Conservation (phyloP, 1,140 invertebrate species). For the Dufourea novaeangliae region DNA sequence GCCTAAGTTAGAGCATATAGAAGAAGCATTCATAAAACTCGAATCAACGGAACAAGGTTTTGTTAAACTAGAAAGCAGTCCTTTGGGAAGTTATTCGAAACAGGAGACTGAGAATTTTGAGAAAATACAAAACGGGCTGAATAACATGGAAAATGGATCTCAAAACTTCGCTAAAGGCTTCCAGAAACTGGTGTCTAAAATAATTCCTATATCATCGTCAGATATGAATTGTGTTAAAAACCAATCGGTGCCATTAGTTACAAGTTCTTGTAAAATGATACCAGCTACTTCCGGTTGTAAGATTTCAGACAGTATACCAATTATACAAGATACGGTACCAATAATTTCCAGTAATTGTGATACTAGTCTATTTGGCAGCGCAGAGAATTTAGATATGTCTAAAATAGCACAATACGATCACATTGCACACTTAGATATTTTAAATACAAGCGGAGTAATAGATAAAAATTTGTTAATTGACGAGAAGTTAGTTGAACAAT, state of each 20-base stretch:
- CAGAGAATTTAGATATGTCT: conserved; percentile 73
- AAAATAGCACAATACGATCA: conserved; percentile 76
- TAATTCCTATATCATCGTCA: conserved; percentile 35
- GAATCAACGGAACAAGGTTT: conserved; percentile 72
- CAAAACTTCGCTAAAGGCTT: conserved; percentile 70
- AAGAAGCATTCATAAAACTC: conserved; percentile 71
- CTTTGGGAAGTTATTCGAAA: conserved; percentile 57
- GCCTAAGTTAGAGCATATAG: conserved; percentile 54
- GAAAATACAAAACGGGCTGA: conserved; percentile 61
- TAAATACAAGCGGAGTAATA: conserved; percentile 74
- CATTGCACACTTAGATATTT: conserved; percentile 75
- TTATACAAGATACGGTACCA: conserved; percentile 58
- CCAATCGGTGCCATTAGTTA: conserved; percentile 35
- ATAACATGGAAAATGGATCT: conserved; percentile 51
- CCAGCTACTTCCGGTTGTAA: conserved; percentile 50
- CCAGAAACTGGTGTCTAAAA: conserved; percentile 68
- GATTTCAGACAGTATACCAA: conserved; percentile 57
- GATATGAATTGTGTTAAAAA: conserved; percentile 44
- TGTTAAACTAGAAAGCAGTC: conserved; percentile 69
- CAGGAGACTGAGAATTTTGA: conserved; percentile 50
- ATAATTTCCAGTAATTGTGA: conserved; percentile 61
- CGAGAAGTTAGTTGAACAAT: conserved; percentile 77
- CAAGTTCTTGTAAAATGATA: conserved; percentile 52
- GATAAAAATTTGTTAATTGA: conserved; percentile 78
- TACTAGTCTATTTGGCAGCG: conserved; percentile 73